phyloP scores from a whole-genome alignment of 1,140 invertebrate species.

The Eurosta solidaginis region DNA sequence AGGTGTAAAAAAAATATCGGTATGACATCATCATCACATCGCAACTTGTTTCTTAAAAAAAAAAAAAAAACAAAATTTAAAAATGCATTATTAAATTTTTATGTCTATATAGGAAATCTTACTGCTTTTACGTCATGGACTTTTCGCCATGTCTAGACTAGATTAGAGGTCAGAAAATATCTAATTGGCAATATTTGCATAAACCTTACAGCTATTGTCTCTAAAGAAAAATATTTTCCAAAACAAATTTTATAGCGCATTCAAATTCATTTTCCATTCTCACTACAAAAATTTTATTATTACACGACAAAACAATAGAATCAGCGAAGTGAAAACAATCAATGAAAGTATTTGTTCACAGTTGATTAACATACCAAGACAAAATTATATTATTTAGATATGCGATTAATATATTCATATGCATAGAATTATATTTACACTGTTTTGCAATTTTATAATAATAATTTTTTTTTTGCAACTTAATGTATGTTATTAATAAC shows the following conservation, averaged over 20 bases:
- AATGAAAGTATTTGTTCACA: constrained; percentile 23
- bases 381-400: not conserved
- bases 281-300: not conserved
- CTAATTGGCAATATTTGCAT: too few species aligned
- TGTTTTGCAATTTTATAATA: not conserved
- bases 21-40: too few species aligned
- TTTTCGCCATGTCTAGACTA: too few species aligned
- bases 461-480: not conserved
- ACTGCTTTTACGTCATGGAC: too few species aligned
- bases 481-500: too few species aligned
- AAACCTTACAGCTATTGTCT: too few species aligned
- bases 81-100: too few species aligned
- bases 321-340: constrained; percentile 15
- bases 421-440: not conserved
- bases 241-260: not conserved
- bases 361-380: constrained; percentile 24
- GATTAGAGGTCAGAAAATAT: too few species aligned
- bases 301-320: not conserved
- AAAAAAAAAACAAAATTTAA: too few species aligned
- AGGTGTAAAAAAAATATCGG: too few species aligned
- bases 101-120: too few species aligned
- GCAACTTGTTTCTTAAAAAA: too few species aligned
- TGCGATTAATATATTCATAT: not conserved
- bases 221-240: not conserved
- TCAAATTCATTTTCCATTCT: not conserved